Conservation (phyloP, 1,140 invertebrate species). For the Lineus longissimus region DNA sequence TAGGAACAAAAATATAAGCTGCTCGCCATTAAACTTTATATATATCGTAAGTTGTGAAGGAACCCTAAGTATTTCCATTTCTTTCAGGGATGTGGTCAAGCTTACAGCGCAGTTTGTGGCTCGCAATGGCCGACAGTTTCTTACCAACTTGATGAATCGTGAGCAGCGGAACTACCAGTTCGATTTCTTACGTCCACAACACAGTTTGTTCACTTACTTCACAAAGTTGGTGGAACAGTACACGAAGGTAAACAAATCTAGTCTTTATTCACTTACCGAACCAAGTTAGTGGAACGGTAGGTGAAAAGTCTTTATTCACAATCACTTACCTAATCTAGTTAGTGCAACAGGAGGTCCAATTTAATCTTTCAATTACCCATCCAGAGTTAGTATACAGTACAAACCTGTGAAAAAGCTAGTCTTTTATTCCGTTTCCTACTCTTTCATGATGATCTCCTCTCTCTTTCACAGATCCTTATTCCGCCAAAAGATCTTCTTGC, state of each 20-base stretch:
- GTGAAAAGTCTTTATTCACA: neutral
- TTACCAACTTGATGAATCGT: slow-evolving; percentile 96
- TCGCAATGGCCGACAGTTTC: slow-evolving; percentile 93
- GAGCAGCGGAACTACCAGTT: slow-evolving; percentile 99
- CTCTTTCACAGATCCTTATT: slow-evolving; percentile 68
- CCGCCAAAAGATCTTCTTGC: slow-evolving; percentile 86
- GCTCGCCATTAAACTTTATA: too few relatives aligned
- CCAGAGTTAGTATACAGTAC: too few relatives aligned
- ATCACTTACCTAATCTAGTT: too few relatives aligned
- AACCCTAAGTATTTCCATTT: slow-evolving; percentile 4
- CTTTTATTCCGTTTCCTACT: too few relatives aligned
- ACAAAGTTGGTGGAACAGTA: slow-evolving; percentile 98
- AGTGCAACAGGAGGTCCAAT: too few relatives aligned
- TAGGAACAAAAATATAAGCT: too few relatives aligned
- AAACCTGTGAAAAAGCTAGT: too few relatives aligned
- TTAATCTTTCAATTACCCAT: too few relatives aligned
- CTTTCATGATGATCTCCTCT: neutral
- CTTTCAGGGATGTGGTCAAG: slow-evolving; percentile 89
- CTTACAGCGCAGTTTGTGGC: slow-evolving; percentile 98
- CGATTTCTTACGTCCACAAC: slow-evolving; percentile 96
- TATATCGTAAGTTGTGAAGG: too few relatives aligned
- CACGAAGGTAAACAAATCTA: slow-evolving; percentile 80
- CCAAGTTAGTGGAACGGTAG: neutral
- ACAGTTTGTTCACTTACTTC: slow-evolving; percentile 98
- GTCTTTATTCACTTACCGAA: too few relatives aligned